A percentile compares a stretch with the other conserved stretches of the same genome.
These are phyloP conservation scores for Lypha dubia DNA, from an alignment of 2,888 invertebrate species.

Conservation along the genomic window DNA sequence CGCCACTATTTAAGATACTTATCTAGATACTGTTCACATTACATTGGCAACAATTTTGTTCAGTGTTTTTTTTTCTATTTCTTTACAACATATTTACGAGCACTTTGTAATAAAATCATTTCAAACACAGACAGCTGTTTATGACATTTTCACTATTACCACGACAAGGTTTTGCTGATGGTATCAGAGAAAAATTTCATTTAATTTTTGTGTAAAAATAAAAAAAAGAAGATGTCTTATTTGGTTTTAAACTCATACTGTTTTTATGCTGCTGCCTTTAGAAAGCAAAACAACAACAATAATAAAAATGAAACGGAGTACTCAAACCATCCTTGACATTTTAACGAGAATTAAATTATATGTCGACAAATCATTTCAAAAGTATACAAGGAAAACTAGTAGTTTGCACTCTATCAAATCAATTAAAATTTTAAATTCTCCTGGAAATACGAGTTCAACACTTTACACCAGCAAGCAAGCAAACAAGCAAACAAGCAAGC, in stretches of 20 bases:
- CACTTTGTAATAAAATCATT: background rate
- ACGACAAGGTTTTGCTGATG: conserved; percentile 19
- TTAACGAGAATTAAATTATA: conserved; percentile 50
- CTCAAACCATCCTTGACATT: conserved; percentile 20
- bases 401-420: conserved; percentile 60
- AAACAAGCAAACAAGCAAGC: too few species aligned
- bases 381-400: conserved; percentile 7
- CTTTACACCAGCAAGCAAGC: background rate
- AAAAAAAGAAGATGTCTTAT: background rate
- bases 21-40: background rate
- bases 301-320: too few species aligned
- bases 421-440: conserved; percentile 66
- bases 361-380: conserved; percentile 49
- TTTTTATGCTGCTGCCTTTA: background rate
- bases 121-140: conserved; percentile 13
- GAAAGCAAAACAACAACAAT: too few species aligned
- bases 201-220: background rate
- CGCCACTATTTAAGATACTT: background rate
- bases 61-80: too few species aligned
- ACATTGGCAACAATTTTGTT: background rate
- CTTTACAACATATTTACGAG: background rate
- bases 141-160: conserved; percentile 19
- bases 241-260: background rate
- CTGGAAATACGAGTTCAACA: conserved; percentile 40
- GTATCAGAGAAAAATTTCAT: conserved; percentile 7